Evolutionary conservation across 37 sponge, comb jelly and placozoan species (phyloP).

Genomic region (Agelas oroides): DNA sequence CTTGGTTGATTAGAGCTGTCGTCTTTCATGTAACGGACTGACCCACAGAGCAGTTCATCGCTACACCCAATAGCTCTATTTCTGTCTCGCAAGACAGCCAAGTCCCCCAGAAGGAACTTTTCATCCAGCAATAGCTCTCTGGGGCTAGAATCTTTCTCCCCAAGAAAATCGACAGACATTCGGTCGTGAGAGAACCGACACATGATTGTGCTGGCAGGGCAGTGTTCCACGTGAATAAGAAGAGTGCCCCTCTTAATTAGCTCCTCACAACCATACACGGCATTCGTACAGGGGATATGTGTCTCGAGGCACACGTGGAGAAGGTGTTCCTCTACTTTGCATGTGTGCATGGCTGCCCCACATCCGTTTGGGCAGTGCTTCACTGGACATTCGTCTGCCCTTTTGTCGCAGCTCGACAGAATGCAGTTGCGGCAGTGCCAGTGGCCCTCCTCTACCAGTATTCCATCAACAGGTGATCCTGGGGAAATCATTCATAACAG

Average conservation of each 20-base stretch:
- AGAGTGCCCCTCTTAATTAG: constrained; percentile 18
- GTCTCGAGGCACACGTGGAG: constrained; percentile 36
- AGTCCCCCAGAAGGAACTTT: constrained; percentile 29
- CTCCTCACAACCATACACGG: constrained; percentile 49
- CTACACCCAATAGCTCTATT: neutral
- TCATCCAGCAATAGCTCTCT: constrained; percentile 16
- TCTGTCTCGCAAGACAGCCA: neutral
- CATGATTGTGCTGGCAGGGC: constrained; percentile 61
- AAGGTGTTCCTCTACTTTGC: constrained; percentile 65
- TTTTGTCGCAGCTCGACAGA: constrained; percentile 13
- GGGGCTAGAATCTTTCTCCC: neutral
- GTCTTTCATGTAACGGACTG: too few species aligned
- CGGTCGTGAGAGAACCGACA: constrained; percentile 41
- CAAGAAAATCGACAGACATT: too few species aligned
- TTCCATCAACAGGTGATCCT: too few species aligned
- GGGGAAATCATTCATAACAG: too few species aligned
- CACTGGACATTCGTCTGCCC: constrained; percentile 26
- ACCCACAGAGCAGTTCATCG: neutral
- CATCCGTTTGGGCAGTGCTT: constrained; percentile 50
- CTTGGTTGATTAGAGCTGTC: too few species aligned
- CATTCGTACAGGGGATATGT: constrained; percentile 47
- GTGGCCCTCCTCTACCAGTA: neutral
- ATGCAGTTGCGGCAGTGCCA: constrained; percentile 6
- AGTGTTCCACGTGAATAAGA: constrained; percentile 45
- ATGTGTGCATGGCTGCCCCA: constrained; percentile 52